Evolutionary conservation across 2,888 invertebrate genomes (phyloP).

Genomic region (Gandaritis pyraliata): DNA sequence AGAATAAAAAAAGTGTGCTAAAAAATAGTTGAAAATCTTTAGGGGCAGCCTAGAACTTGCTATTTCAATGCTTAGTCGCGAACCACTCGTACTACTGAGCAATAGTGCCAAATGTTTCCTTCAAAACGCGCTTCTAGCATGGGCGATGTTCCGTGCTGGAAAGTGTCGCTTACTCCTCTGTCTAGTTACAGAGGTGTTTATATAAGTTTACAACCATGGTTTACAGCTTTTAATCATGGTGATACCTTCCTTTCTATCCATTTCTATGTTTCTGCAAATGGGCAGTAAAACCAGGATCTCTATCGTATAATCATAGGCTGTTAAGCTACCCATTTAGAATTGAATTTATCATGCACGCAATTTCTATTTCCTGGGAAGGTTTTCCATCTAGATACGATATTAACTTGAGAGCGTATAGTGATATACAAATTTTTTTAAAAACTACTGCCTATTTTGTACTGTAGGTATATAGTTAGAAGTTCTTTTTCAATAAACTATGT

Average conservation of each 20-base stretch:
- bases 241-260: neutral
- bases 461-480: too few species aligned
- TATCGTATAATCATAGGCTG: conserved; percentile 3
- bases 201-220: conserved; percentile 15
- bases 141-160: neutral
- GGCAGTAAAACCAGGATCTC: conserved; percentile 9
- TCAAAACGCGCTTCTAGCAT: conserved; percentile 1
- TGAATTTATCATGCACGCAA: neutral
- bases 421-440: too few species aligned
- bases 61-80: neutral
- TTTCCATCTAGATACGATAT: conserved; percentile 1
- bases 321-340: conserved; percentile 4
- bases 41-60: neutral
- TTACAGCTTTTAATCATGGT: conserved; percentile 16
- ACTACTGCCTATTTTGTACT: too few species aligned
- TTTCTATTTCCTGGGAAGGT: neutral
- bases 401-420: neutral
- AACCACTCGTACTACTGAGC: neutral
- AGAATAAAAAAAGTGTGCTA: too few species aligned
- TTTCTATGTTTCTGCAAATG: conserved; percentile 7
- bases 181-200: conserved; percentile 2
- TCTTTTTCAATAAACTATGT: neutral
- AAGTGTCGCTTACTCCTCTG: neutral
- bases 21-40: neutral
- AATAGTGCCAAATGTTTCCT: neutral